phyloP scores from a whole-genome alignment of 2,888 invertebrate species.

The Mylabris sibirica region DNA sequence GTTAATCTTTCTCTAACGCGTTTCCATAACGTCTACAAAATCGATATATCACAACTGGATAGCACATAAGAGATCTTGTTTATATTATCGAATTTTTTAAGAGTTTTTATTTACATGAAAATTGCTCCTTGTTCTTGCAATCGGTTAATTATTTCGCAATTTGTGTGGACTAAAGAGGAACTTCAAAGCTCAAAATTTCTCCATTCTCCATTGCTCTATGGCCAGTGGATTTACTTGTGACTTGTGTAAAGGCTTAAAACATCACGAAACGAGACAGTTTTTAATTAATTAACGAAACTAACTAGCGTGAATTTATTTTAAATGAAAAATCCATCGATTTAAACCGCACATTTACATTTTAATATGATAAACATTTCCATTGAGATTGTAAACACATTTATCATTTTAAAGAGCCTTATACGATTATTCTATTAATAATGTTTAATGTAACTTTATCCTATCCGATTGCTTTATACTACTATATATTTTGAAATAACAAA shows the following conservation, averaged over 20 bases:
- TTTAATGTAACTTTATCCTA: not conserved
- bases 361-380: not conserved
- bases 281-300: not conserved
- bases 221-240: too few species aligned
- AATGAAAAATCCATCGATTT: not conserved
- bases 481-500: not conserved
- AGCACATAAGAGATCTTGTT: not conserved
- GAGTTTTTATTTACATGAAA: not conserved
- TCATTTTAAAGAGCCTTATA: not conserved
- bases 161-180: not conserved
- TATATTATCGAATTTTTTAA: not conserved
- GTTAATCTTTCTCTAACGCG: slow-evolving; percentile 36
- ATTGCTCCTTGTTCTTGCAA: not conserved
- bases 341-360: not conserved
- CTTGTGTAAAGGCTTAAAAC: too few species aligned
- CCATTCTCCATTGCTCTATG: too few species aligned
- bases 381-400: not conserved
- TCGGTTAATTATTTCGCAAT: not conserved
- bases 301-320: not conserved
- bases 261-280: too few species aligned
- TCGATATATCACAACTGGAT: slow-evolving; percentile 34
- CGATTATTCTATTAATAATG: not conserved
- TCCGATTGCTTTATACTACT: not conserved
- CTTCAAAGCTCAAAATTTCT: too few species aligned
- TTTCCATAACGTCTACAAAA: slow-evolving; percentile 31